Evolutionary conservation across 2,113 vertebrate genomes (phyloP).

Genomic region (Oncorhynchus gorbuscha): DNA sequence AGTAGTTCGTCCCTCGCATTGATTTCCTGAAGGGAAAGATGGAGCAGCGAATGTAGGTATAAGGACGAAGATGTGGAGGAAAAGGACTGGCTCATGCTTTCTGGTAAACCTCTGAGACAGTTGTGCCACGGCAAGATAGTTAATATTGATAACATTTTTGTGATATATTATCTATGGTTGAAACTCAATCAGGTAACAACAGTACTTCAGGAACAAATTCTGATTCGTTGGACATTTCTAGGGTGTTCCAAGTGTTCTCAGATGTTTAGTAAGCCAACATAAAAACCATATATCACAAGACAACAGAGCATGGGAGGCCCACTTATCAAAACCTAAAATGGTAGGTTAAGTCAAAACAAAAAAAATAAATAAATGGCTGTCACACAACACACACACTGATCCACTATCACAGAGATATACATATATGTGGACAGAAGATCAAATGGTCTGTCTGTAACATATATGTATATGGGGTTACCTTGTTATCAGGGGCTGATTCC

Average conservation of each 20-base stretch:
- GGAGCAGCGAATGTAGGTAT: background rate
- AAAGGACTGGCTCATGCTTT: background rate
- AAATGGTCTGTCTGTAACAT: constrained; percentile 29
- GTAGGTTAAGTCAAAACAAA: constrained; percentile 23
- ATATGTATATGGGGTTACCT: constrained; percentile 77
- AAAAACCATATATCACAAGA: constrained; percentile 10
- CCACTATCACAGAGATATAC: constrained; percentile 53
- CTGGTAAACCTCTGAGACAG: constrained; percentile 51
- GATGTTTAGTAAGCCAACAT: constrained; percentile 47
- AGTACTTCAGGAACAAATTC: background rate
- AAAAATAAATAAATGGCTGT: constrained; percentile 21
- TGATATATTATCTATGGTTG: background rate
- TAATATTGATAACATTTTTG: background rate
- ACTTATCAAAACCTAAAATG: constrained; percentile 53
- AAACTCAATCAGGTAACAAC: background rate
- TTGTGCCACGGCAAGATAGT: background rate
- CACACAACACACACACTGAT: constrained; percentile 56
- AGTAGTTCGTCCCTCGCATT: constrained; percentile 82
- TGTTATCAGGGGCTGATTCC: constrained; percentile 81
- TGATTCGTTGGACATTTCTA: background rate
- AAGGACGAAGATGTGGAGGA: background rate
- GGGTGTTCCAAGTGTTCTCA: constrained; percentile 48
- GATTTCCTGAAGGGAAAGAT: constrained; percentile 71
- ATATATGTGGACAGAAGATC: constrained; percentile 46
- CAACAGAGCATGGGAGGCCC: constrained; percentile 36